phyloP scores from a whole-genome alignment of 2,113 vertebrate species.

The Blennius ocellaris region DNA sequence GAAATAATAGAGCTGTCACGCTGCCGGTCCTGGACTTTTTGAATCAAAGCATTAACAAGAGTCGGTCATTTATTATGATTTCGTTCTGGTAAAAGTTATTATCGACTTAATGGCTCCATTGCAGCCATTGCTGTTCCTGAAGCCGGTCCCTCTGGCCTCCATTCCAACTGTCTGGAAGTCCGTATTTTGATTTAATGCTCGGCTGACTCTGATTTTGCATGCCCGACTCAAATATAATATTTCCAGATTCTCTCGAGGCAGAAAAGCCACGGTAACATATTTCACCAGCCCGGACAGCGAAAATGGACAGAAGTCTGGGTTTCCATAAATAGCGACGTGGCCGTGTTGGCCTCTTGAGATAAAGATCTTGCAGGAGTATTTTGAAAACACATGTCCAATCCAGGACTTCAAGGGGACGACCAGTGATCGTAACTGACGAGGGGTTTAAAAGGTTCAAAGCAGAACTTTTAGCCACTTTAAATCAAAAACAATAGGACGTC shows the following conservation, averaged over 20 bases:
- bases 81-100: too few relatives aligned
- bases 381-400: slow-evolving; percentile 35
- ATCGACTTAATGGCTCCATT: too few relatives aligned
- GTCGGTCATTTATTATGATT: too few relatives aligned
- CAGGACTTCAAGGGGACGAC: slow-evolving; percentile 5
- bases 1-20: too few relatives aligned
- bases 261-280: slow-evolving; percentile 6
- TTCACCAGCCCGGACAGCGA: slow-evolving; percentile 1
- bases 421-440: slow-evolving; percentile 16
- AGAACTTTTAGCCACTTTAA: slow-evolving; percentile 7
- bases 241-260: slow-evolving; percentile 17
- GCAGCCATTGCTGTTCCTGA: background rate
- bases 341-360: slow-evolving; percentile 11
- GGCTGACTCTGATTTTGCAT: slow-evolving; percentile 3
- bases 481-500: background rate
- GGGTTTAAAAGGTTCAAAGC: background rate
- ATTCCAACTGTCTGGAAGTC: background rate
- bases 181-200: background rate
- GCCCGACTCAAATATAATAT: background rate
- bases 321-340: slow-evolving; percentile 32
- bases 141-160: background rate
- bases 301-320: slow-evolving; percentile 9
- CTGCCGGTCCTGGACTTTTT: too few relatives aligned
- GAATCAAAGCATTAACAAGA: too few relatives aligned
- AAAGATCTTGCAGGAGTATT: slow-evolving; percentile 26